Percentiles rank a stretch among this genome's conserved stretches.
Conservation (phyloP, 2,113 vertebrate genomes). For the Petromus typicus region DNA sequence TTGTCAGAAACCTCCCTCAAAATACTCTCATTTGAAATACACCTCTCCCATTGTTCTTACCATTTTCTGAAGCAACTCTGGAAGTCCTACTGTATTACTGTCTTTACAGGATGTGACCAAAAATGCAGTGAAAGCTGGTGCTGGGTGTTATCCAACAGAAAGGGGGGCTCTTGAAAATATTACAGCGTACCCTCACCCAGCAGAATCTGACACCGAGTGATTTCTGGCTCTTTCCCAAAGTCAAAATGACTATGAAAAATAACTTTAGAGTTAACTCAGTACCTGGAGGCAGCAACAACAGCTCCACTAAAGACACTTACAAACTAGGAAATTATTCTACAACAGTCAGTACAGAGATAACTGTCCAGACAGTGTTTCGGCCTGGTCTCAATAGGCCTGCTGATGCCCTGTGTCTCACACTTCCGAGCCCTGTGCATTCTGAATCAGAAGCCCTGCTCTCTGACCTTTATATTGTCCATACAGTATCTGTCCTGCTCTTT, state of each 20-base stretch:
- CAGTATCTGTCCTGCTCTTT: not conserved
- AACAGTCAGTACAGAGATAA: not conserved
- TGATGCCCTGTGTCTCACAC: not conserved
- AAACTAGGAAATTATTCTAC: not conserved
- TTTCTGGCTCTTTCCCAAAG: not conserved
- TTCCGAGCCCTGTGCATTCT: no score
- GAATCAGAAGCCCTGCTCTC: not conserved
- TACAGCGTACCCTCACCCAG: not conserved
- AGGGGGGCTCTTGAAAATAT: not conserved
- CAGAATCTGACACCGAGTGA: not conserved
- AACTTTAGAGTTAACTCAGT: not conserved
- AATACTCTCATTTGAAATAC: not conserved
- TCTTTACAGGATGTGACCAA: not conserved
- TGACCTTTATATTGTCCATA: not conserved
- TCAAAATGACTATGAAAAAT: not conserved
- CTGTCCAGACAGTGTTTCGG: not conserved
- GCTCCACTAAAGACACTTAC: not conserved
- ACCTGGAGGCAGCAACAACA: not conserved
- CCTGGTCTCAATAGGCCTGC: not conserved
- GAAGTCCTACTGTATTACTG: not conserved
- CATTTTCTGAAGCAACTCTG: not conserved
- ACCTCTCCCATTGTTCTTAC: not conserved
- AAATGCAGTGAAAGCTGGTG: not conserved
- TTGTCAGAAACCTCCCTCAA: not conserved
- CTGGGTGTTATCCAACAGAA: not conserved